These are phyloP conservation scores for Benthosema pterotum DNA, from an alignment of 2,797 vertebrate genomes.

Conservation along the genomic window DNA sequence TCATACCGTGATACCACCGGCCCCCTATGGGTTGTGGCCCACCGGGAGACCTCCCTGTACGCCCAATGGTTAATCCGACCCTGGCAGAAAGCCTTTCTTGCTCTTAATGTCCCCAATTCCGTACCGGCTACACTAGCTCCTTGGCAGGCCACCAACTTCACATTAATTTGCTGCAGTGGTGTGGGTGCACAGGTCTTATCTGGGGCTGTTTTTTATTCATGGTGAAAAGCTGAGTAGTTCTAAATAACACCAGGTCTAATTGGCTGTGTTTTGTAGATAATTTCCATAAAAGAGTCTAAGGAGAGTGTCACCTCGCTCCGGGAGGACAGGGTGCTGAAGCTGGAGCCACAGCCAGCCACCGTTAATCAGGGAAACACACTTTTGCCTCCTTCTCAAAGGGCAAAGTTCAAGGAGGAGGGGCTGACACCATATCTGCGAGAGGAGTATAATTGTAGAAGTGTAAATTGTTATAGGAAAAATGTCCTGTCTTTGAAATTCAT, in stretches of 20 bases:
- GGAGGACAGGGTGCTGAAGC: constrained; percentile 70
- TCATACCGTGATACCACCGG: too few species aligned
- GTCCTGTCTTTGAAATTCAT: constrained; percentile 64
- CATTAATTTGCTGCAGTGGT: constrained; percentile 76
- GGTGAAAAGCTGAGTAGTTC: constrained; percentile 76
- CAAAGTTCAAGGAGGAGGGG: constrained; percentile 80
- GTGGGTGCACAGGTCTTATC: constrained; percentile 64
- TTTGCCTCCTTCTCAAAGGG: constrained; percentile 70
- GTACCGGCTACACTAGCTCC: constrained; percentile 52
- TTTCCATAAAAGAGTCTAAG: constrained; percentile 82
- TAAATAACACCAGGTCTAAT: constrained; percentile 85
- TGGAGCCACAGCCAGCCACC: constrained; percentile 59
- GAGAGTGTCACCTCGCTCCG: constrained; percentile 77
- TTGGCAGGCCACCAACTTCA: constrained; percentile 74
- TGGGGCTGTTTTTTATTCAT: constrained; percentile 71
- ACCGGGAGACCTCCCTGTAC: too few species aligned
- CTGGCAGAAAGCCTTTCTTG: too few species aligned
- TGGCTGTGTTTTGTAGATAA: constrained; percentile 83
- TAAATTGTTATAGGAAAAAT: constrained; percentile 79
- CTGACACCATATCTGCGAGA: constrained; percentile 78
- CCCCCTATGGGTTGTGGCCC: too few species aligned
- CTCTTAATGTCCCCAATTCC: constrained; percentile 58
- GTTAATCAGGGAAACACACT: constrained; percentile 83
- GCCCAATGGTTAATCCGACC: too few species aligned
- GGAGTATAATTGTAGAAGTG: constrained; percentile 76